Evolutionary conservation across 2,113 vertebrate species (phyloP).

Genomic region (Chaenogobius annularis): DNA sequence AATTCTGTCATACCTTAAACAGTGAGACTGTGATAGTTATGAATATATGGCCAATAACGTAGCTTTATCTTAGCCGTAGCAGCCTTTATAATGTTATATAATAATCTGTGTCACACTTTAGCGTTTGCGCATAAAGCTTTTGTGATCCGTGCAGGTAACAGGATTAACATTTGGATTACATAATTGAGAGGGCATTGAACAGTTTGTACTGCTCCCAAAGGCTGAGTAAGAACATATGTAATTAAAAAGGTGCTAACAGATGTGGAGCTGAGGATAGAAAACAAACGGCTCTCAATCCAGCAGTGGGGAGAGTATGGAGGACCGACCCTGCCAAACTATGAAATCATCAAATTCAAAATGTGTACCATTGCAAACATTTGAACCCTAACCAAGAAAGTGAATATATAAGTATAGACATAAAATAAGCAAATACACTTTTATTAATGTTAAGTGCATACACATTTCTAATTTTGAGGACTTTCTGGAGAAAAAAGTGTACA

Average conservation of each 20-base stretch:
- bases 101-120: slow-evolving; percentile 4
- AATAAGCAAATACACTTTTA: no score
- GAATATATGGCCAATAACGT: neutral
- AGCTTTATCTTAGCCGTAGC: neutral
- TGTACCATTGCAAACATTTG: no score
- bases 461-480: no score
- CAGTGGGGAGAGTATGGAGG: neutral
- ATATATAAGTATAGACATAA: no score
- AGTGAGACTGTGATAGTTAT: neutral
- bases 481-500: no score
- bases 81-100: neutral
- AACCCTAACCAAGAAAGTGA: no score
- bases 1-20: no score
- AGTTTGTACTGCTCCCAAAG: slow-evolving; percentile 48
- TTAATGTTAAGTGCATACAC: no score
- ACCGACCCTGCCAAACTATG: neutral
- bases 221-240: slow-evolving; percentile 19
- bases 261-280: slow-evolving; percentile 30
- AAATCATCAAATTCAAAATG: no score
- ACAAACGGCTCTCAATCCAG: neutral
- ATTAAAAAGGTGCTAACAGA: slow-evolving; percentile 38
- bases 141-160: slow-evolving; percentile 51
- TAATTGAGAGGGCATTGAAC: slow-evolving; percentile 33
- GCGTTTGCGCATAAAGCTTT: slow-evolving; percentile 11
- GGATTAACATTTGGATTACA: slow-evolving; percentile 59